Evolutionary conservation across 2,797 vertebrate species (phyloP).

Genomic region (Crenichthys baileyi): DNA sequence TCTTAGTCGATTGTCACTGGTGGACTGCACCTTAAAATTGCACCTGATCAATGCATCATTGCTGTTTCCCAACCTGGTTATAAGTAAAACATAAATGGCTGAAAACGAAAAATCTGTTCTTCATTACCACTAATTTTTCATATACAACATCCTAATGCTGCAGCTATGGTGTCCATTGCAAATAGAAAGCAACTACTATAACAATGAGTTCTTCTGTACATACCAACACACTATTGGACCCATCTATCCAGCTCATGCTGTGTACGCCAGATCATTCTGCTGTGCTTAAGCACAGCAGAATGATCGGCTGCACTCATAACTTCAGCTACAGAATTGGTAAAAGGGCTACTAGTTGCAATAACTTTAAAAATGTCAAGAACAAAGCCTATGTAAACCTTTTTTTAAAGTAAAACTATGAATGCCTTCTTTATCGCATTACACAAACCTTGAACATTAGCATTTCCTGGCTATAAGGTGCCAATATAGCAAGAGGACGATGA

Average conservation of each 20-base stretch:
- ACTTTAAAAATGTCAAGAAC: not conserved
- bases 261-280: not conserved
- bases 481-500: not conserved
- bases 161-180: constrained; percentile 12
- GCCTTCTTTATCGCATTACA: not conserved
- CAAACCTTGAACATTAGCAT: not conserved
- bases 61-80: constrained; percentile 44
- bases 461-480: not conserved
- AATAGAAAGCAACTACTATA: constrained; percentile 16
- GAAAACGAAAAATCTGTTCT: constrained; percentile 16
- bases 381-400: not conserved
- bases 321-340: no score
- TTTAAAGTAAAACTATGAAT: not conserved
- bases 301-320: not conserved
- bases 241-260: not conserved
- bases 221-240: not conserved
- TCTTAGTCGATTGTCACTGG: constrained; percentile 63
- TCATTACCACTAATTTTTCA: constrained; percentile 41
- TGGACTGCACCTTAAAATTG: constrained; percentile 66
- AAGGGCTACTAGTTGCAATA: no score
- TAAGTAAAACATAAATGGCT: constrained; percentile 37
- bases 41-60: constrained; percentile 35
- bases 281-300: not conserved
- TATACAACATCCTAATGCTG: constrained; percentile 13
- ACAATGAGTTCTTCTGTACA: constrained; percentile 4